phyloP scores from a whole-genome alignment of 53 echinoderm and acorn worm species.

The Crossaster papposus region DNA sequence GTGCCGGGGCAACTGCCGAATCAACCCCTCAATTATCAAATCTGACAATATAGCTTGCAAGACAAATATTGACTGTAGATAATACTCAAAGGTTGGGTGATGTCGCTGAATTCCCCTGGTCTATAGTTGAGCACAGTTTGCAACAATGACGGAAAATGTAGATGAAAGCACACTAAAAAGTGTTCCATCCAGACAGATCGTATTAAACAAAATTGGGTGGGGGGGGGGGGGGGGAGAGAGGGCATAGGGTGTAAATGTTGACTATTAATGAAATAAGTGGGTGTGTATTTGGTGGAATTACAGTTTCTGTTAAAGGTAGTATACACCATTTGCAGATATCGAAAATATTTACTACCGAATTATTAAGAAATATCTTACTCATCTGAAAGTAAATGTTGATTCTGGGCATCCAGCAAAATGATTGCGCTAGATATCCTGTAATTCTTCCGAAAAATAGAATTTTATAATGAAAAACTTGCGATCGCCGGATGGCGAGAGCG shows the following conservation, averaged over 20 bases:
- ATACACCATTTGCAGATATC: too few relatives aligned
- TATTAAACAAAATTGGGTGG: not conserved
- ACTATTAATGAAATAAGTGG: not conserved
- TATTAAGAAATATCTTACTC: too few relatives aligned
- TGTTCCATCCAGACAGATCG: not conserved
- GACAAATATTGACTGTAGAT: slow-evolving; percentile 60
- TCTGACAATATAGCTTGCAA: slow-evolving; percentile 54
- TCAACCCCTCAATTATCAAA: slow-evolving; percentile 46
- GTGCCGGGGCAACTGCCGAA: slow-evolving; percentile 28
- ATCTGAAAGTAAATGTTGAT: too few relatives aligned
- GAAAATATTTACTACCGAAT: too few relatives aligned
- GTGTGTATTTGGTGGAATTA: not conserved
- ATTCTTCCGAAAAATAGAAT: too few relatives aligned
- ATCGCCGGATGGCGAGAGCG: too few relatives aligned
- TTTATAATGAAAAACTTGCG: too few relatives aligned
- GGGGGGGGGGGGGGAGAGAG: too few relatives aligned
- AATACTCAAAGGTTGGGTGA: slow-evolving; percentile 30
- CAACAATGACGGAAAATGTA: not conserved
- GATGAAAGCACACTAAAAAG: not conserved
- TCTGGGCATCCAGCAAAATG: too few relatives aligned
- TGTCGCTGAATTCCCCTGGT: not conserved
- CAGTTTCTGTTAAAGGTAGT: not conserved
- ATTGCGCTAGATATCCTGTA: too few relatives aligned
- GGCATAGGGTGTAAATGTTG: not conserved
- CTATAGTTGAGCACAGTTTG: not conserved